Base-by-base conservation (phyloP, 2,113 vertebrate species). In the Gila orcuttii region DNA sequence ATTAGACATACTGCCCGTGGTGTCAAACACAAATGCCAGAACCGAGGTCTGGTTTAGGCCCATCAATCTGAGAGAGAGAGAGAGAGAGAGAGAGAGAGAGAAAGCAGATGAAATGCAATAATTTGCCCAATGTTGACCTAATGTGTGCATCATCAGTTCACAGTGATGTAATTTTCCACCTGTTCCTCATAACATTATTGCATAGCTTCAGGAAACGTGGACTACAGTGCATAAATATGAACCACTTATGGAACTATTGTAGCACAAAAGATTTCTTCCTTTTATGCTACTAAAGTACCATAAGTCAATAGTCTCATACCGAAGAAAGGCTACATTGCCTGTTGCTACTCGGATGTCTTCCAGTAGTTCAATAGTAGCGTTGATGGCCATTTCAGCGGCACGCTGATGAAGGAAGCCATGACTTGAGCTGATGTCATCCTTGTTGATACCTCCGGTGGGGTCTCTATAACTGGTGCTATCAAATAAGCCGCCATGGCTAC, bases 1-100 rank as follows among this genome's bases (percentile, higher is more conserved):
- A 42, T 62, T 25, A 10, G 39, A 66, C 79, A 86, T 87, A 94
- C 86, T 74, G 94, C 89, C 85, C 94, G 94, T 86, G 89, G 87
- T 86, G 94, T 94, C 73, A 96, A 92, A 2, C 90, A 90, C 0
- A 91, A 94, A 64, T 94, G 90, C 83, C 28, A 87, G 11, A 52
- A 85, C 55, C 55, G 83, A 74, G 4, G 23, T 74, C 21, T 62
- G 55, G n/a, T 0, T 81, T 17, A 76, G 42, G 17, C 71, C 83
- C 68, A 86, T 17, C 71, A 86, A 23, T 19, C 81, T 88, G 39
- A 39, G 39, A 39, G 39, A 39, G 39, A 39, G 39, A 39, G 39
- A 39, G 39, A 39, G 39, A 39, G 39, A 39, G 39, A 39, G 90
- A 89, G 87, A 77, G 15, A 60, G n/a, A 62, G 23, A 64, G n/a